Evolutionary conservation across 2,113 vertebrate genomes (phyloP).

Genomic region (Rhea pennata): DNA sequence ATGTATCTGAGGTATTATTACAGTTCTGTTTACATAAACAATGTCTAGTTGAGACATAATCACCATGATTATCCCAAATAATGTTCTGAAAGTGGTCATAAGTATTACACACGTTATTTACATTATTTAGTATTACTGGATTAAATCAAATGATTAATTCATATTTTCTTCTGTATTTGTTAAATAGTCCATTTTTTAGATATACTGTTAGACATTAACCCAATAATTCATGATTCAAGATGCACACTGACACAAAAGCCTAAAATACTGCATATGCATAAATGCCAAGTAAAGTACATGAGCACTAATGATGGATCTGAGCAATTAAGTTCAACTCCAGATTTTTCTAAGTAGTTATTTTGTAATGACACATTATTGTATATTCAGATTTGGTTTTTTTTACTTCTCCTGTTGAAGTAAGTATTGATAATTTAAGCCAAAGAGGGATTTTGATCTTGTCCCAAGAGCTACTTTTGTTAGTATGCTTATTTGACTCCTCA

Average conservation of each 20-base stretch:
- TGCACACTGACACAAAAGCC: background rate
- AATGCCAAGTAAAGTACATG: background rate
- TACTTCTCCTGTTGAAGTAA: background rate
- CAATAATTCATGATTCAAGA: background rate
- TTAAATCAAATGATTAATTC: background rate
- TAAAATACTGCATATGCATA: background rate
- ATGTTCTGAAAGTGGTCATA: background rate
- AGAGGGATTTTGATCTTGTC: background rate
- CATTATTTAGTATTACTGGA: slow-evolving; percentile 22
- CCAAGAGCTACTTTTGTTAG: background rate
- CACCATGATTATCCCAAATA: slow-evolving; percentile 25
- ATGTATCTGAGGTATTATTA: background rate
- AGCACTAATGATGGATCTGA: background rate
- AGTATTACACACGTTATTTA: slow-evolving; percentile 11
- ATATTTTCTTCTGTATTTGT: background rate
- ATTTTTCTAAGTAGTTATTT: background rate
- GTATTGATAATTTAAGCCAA: background rate
- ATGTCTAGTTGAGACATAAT: background rate
- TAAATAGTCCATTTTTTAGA: slow-evolving; percentile 6
- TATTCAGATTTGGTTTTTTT: background rate
- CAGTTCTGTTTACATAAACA: background rate
- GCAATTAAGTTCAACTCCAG: background rate
- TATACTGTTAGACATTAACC: background rate
- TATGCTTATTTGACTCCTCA: background rate
- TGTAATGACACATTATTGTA: background rate